Base-by-base conservation (phyloP, 1,140 invertebrate genomes). In the Bombus haemorrhoidalis region DNA sequence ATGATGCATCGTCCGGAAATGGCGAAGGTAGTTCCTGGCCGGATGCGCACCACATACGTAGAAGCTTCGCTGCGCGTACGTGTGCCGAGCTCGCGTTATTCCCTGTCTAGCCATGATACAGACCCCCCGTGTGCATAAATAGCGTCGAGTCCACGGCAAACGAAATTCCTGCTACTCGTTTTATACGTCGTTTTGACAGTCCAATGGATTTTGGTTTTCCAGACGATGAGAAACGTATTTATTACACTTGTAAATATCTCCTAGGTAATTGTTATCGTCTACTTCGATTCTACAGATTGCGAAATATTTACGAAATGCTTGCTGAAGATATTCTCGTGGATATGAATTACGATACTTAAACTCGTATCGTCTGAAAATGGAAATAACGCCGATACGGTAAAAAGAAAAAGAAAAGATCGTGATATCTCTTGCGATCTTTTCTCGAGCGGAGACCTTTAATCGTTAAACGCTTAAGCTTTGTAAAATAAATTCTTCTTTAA, bases 1-100 rank as follows among this genome's bases (percentile, higher is more conserved):
- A 92, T 93, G 93, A 93, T 92, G 92, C 92, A 94, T 93, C 89
- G 91, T 82, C 90, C 89, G 91, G 91, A 93, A 94, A 94, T 89
- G 93, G 86, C 88, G 88, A 90, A 91, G 88, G 87, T 93, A 86
- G 89, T 91, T 92, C 88, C 92, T 88, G 90, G 91, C 91, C 92
- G 93, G 92, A 93, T 93, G 91, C 87, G 87, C 84, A 86, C 84
- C 89, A 86, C 83, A 90, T 83, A 90, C 82, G 78, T 82, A 34
- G 39, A 22, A 10, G 3, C 43, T 37, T 57, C 59, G 74, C 62
- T 37, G 53, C n/a, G 53, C 62, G 71, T 59, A 69, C n/a, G 39
- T 69, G 68, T 39, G 9, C 68, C 47, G 34, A 18, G 43, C 68
- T 47, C 64, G 66, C 28, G 62, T 47, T 39, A 32, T 72, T 57